Base-by-base conservation (phyloP, 2,113 vertebrate genomes). In the Chloropsis hardwickii region DNA sequence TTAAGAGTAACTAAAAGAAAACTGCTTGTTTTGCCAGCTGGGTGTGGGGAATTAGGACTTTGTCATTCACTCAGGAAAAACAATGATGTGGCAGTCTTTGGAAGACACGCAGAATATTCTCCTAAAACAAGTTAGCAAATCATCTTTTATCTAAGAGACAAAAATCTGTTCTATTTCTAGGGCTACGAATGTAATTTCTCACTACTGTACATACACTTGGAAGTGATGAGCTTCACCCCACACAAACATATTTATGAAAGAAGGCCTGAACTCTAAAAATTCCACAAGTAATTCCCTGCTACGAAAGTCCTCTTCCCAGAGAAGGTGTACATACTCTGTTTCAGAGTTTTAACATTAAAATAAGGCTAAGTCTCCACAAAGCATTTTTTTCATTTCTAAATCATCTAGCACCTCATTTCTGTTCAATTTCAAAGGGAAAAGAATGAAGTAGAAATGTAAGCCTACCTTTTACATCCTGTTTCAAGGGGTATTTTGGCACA, bases 401-500 rank as follows among this genome's bases (percentile, higher is more conserved):
- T 73, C 23, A 86, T 66, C 17, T 18, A 80, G 33, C 11, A 88
- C 19, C 58, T 72, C 84, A 39, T 31, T 91, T 81, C 72, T 48
- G 10, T 57, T 72, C 50, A 0, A 0, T 73, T 94, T 80, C 67
- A 51, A 82, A 82, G 37, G 6, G n/a, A 57, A 82, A 94, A 67
- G 44, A 86, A 82, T 11, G 10, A 82, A 85, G 40, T 3, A 44
- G 48, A 88, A 94, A 39, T 31, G 33, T 29, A 91, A 91, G 37
- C 85, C 71, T 51, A 77, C 39, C 9, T 40, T 90, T 88, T 81
- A 56, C 37, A 73, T 40, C 39, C 48, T 71, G 62, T 86, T 94
- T 90, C 71, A 81, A 84, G 76, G 81, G 11, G 20, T 71, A 81
- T 71, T 92, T 78, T 92, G 83, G 81, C 76, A 90, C 64, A 70